phyloP scores from a whole-genome alignment of 2,113 vertebrate genomes.

The Melanerpes aurifrons region DNA sequence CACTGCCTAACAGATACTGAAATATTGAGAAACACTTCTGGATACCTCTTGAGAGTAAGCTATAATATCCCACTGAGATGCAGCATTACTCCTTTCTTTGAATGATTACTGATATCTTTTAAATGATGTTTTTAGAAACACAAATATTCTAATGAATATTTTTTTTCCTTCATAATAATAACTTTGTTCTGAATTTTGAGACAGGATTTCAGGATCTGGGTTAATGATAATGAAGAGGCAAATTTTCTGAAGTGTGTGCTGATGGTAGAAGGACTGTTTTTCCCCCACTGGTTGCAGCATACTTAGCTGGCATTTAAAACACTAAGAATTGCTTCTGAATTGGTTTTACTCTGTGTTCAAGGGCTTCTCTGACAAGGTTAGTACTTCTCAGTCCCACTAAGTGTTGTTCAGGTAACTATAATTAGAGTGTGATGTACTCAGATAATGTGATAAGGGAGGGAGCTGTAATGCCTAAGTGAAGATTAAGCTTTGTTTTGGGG shows the following conservation, averaged over 20 bases:
- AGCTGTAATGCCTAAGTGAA: conserved; percentile 1
- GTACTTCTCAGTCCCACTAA: conserved; percentile 25
- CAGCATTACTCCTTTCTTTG: conserved; percentile 13
- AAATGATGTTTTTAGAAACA: conserved; percentile 49
- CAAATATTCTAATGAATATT: conserved; percentile 19
- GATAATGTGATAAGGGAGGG: conserved; percentile 54
- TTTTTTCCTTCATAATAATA: not conserved
- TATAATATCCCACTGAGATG: conserved; percentile 10
- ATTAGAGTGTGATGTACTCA: conserved; percentile 50
- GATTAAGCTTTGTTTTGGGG: conserved; percentile 47
- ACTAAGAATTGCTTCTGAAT: not conserved
- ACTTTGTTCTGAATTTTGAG: conserved; percentile 19
- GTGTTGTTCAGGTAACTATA: conserved; percentile 45
- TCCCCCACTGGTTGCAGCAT: not conserved
- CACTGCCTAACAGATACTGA: conserved; percentile 64
- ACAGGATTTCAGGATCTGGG: not conserved
- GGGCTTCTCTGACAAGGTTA: conserved; percentile 48
- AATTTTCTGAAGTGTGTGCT: conserved; percentile 18
- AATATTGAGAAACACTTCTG: conserved; percentile 61
- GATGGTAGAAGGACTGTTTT: not conserved
- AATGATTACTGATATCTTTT: conserved; percentile 23
- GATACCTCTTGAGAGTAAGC: conserved; percentile 51
- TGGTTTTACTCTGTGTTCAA: conserved; percentile 18
- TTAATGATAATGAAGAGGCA: conserved; percentile 10
- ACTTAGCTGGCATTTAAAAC: not conserved